Evolutionary conservation across 2,797 vertebrate species (phyloP).

Genomic region (Kryptopterus vitreolus): DNA sequence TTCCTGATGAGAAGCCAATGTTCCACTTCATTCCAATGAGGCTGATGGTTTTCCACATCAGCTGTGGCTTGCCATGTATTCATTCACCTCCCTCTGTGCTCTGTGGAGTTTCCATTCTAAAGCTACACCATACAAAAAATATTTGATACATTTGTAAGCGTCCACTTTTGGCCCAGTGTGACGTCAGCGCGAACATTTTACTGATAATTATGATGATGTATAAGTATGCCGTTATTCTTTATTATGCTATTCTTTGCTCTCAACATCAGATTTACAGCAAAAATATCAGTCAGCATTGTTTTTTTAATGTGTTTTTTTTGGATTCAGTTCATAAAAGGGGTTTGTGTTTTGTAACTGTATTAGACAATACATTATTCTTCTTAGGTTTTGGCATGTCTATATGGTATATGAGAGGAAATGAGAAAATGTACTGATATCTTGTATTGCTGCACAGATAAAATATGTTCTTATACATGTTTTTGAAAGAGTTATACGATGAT

Average conservation of each 20-base stretch:
- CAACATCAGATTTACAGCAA: not conserved
- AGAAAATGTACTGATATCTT: not conserved
- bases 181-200: not conserved
- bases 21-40: not conserved
- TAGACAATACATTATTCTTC: not conserved
- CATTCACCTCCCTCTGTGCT: not conserved
- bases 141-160: not conserved
- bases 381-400: not conserved
- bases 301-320: too few species aligned
- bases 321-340: too few species aligned
- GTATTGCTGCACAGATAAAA: not conserved
- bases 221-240: too few species aligned
- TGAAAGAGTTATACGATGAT: too few species aligned
- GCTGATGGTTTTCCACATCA: too few species aligned
- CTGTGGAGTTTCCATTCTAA: not conserved
- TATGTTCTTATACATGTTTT: not conserved
- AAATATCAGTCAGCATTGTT: not conserved
- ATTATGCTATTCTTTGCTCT: not conserved
- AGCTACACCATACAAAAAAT: not conserved
- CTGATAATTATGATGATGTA: too few species aligned
- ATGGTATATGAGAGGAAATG: not conserved
- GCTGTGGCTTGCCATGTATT: not conserved
- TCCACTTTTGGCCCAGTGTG: not conserved
- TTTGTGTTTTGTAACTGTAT: not conserved
- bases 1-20: not conserved